Conservation (phyloP, 2,797 vertebrate genomes). For the Phrynocephalus vlangalii region DNA sequence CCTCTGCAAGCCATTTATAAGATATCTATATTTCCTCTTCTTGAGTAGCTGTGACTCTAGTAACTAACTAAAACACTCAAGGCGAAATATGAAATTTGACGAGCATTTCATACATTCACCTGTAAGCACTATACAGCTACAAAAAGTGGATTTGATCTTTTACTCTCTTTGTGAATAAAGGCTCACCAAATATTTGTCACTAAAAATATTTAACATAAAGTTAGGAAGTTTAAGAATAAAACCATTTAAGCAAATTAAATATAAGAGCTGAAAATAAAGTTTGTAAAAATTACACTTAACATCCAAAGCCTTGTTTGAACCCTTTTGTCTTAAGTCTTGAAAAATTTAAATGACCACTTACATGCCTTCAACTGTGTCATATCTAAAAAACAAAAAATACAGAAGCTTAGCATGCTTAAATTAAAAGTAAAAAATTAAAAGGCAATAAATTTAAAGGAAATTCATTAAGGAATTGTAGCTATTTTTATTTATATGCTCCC, state of each 20-base stretch:
- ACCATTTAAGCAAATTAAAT: slow-evolving; percentile 43
- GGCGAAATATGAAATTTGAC: slow-evolving; percentile 21
- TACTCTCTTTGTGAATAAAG: slow-evolving; percentile 25
- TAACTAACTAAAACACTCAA: slow-evolving; percentile 19
- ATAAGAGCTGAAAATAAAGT: slow-evolving; percentile 50
- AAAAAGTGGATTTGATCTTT: background rate
- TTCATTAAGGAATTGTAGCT: slow-evolving; percentile 67
- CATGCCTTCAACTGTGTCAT: slow-evolving; percentile 94
- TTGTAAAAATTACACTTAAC: slow-evolving; percentile 65
- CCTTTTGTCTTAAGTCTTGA: slow-evolving; percentile 68
- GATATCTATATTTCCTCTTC: background rate
- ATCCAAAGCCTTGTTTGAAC: slow-evolving; percentile 63
- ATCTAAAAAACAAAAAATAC: slow-evolving; percentile 90
- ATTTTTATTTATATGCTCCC: slow-evolving; percentile 49
- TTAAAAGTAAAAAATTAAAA: slow-evolving; percentile 82
- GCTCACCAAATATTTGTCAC: slow-evolving; percentile 37
- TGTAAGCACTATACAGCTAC: background rate
- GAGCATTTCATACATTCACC: slow-evolving; percentile 1
- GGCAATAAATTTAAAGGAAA: slow-evolving; percentile 72
- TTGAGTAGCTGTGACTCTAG: background rate
- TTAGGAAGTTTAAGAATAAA: slow-evolving; percentile 53
- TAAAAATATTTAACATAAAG: slow-evolving; percentile 49
- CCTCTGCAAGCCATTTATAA: slow-evolving; percentile 39
- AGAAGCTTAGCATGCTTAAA: slow-evolving; percentile 88
- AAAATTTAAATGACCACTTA: slow-evolving; percentile 89